phyloP scores from a whole-genome alignment of 2,113 vertebrate genomes.

The Phylloscopus trochiloides region DNA sequence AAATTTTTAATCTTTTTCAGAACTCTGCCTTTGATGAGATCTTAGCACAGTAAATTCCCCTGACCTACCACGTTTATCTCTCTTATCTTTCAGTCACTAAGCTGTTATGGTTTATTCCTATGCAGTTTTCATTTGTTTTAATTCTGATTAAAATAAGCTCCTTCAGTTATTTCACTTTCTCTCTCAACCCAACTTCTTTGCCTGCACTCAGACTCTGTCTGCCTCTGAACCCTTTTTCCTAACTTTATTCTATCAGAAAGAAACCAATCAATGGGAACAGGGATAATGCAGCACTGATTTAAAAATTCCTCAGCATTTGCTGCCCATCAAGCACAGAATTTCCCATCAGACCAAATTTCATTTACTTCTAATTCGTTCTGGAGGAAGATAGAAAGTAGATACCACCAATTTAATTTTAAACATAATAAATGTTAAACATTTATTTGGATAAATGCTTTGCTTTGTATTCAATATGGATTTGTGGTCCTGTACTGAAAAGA shows the following conservation, averaged over 20 bases:
- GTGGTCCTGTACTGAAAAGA: neutral
- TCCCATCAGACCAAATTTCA: neutral
- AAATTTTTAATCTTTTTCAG: neutral
- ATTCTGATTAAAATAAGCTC: neutral
- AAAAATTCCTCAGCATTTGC: neutral
- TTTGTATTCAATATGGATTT: neutral
- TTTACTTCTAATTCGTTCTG: neutral
- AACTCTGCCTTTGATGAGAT: neutral
- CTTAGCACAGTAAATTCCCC: neutral
- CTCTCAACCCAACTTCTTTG: neutral
- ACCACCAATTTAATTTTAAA: neutral
- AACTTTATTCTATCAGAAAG: neutral
- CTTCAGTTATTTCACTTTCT: neutral
- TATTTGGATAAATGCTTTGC: neutral
- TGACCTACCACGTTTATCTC: neutral
- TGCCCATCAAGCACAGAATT: neutral
- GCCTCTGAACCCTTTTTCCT: neutral
- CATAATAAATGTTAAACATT: neutral
- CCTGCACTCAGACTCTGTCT: neutral
- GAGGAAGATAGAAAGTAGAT: neutral
- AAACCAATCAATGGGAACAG: neutral
- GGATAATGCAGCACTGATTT: neutral
- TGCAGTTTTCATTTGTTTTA: neutral
- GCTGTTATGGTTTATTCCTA: accelerated
- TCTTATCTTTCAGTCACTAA: neutral